Conservation (phyloP, 2,797 vertebrate species). For the Loris lydekkerianus region DNA sequence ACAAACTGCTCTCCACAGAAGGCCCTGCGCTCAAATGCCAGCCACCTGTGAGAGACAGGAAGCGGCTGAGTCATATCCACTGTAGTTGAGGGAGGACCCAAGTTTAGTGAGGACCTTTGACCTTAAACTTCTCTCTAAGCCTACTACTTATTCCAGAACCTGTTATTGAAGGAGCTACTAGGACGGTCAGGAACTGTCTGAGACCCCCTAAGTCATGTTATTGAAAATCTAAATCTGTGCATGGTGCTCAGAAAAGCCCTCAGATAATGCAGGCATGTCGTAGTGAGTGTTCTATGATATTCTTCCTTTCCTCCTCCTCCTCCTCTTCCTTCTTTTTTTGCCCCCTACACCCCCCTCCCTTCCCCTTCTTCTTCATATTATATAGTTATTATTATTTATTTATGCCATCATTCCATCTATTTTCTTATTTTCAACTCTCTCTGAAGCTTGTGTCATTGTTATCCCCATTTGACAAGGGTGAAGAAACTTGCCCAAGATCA, state of each 20-base stretch:
- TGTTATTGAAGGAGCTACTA: neutral
- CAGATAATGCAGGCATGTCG: fast-evolving
- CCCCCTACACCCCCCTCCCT: neutral
- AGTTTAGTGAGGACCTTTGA: neutral
- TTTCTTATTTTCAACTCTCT: neutral
- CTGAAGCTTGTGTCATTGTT: neutral
- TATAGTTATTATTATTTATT: neutral
- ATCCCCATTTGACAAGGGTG: neutral
- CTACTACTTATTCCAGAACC: neutral
- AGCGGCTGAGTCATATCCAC: neutral
- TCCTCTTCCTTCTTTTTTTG: neutral
- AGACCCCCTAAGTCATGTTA: neutral
- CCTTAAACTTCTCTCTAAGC: neutral
- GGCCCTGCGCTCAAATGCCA: conserved; percentile 91
- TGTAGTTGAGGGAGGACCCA: neutral
- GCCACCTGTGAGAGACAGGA: conserved; percentile 88
- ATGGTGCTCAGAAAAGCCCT: fast-evolving
- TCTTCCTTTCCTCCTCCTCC: too few relatives aligned
- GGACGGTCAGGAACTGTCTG: neutral
- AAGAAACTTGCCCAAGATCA: neutral
- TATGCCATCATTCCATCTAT: neutral
- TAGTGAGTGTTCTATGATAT: too few relatives aligned
- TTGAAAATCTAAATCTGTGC: fast-evolving
- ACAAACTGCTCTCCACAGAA: conserved; percentile 94
- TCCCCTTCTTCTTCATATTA: too few relatives aligned